Evolutionary conservation across 2,797 vertebrate genomes (phyloP), one percentile per base, ranked within the genome.

Genomic region (Danionella dracula): DNA sequence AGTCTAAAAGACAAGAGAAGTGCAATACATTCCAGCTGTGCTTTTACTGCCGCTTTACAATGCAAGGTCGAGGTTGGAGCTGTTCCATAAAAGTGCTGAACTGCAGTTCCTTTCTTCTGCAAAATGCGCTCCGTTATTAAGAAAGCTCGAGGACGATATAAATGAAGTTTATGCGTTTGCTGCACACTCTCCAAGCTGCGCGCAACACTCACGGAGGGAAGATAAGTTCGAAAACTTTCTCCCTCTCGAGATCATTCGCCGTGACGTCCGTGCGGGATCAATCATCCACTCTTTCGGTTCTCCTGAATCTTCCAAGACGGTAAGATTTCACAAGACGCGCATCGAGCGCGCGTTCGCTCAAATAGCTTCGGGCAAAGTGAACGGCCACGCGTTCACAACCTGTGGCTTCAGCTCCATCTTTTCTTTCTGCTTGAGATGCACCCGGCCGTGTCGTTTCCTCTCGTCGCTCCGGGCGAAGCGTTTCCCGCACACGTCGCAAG

Each of bases 391-490:
- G 41, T 75, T 76, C 41, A 82, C 62, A 60, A 87, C 85, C 76
- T 93, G 94, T 70, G 95, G 94, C 82, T 96, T 94, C 83, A 97
- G 88, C 84, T 99, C 96, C 44, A 92, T 91, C 71, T 97, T 91
- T 59, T 95, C 95, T 82, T 96, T 97, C 82, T 99, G 96, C 82
- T 98, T 97, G 68, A 92, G 88, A 81, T 99, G 96, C 56, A 99
- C 95, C 34, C 97, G 95, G 71, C 94, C 93, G 79, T 99, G 96
- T 10, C 96, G 84, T 45, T 99, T 99, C 76, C 97, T 89, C 79
- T 99, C 96, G 44, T 99, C 96, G 67, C 90, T 92, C 58, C 96
- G 83, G 75, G 96, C 96, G 20, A 99, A 99, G 63, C 96, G 89
- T 68, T 96, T 93, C 74, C 96, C 96, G 62, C 96, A 99, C 50